Evolutionary conservation across 1,140 invertebrate genomes (phyloP), one percentile per base, ranked within the genome.

Genomic region (Gerris buenoi): DNA sequence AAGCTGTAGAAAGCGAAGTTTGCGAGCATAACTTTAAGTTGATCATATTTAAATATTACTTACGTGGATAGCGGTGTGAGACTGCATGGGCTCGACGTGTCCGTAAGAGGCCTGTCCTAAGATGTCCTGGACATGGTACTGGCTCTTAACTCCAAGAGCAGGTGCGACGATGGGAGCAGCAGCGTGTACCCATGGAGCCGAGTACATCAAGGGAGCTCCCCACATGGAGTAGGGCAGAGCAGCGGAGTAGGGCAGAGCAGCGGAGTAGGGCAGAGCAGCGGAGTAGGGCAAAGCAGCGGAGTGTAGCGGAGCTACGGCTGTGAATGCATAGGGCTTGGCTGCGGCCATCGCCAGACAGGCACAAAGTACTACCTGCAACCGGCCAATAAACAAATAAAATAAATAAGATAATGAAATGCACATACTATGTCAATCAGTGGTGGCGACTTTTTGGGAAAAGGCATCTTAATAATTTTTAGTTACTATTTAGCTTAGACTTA

Each of bases 81-180:
- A 74, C 71, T 82, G 81, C 76, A 77, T 78, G 46, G 80, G 78
- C 74, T 82, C 79, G 69, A 78, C 76, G 69, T 81, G 80, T 69
- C 81, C 81, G 75, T 82, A 83, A 71, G 78, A 72, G 69, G 79
- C 80, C 70, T 81, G 79, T 28, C 81, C 81, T 18, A 80, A 75
- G 69, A 79, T 72, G 72, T 84, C 82, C 70, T 81, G 75, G 68
- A 81, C 77, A 73, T 83, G 82, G 78, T 83, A 83, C 74, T 82
- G 79, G 69, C 71, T 74, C 75, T 81, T 80, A 58, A 78, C 75
- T 68, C 72, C 74, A 63, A 63, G 62, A 29, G 64, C 15, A 61
- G 59, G 29, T 27, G 58, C 62, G 26, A 62, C 23, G 66, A 67
- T 67, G 46, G 66, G 27, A 59, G 63, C 27, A 46, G 64, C 28